These are phyloP conservation scores for Tragelaphus buxtoni DNA, from an alignment of 2,113 vertebrate species.

Conservation along the genomic window DNA sequence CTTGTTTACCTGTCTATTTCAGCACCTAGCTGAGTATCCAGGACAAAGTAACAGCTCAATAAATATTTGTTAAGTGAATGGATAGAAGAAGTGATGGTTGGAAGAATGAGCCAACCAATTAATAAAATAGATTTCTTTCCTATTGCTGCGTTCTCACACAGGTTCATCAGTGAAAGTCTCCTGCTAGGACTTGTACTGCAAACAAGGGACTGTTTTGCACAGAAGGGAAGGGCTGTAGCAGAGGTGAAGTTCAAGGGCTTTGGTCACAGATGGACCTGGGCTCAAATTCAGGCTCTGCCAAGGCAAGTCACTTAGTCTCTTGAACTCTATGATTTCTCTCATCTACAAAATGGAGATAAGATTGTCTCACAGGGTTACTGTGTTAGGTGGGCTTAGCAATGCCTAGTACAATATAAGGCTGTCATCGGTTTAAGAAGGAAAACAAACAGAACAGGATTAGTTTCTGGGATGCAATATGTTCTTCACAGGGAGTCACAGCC, in stretches of 20 bases:
- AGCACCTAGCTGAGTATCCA: neutral
- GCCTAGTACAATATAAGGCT: neutral
- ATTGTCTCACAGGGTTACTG: neutral
- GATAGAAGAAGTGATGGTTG: neutral
- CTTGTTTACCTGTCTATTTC: neutral
- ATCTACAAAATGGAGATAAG: neutral
- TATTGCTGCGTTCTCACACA: neutral
- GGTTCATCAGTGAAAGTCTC: neutral
- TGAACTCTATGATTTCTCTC: neutral
- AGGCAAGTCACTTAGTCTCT: neutral
- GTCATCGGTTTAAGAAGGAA: neutral
- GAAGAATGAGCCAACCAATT: neutral
- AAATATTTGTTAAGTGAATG: neutral
- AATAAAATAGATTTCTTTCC: neutral
- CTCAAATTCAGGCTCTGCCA: neutral
- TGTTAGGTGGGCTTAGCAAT: neutral
- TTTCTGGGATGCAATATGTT: neutral
- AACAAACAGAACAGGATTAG: neutral
- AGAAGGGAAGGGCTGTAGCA: neutral
- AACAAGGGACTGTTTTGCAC: neutral
- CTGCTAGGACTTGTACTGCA: neutral
- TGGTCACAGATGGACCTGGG: too few species aligned
- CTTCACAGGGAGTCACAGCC: neutral
- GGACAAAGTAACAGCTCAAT: neutral
- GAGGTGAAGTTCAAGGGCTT: neutral